Percentiles rank a stretch among this genome's conserved stretches.
These are phyloP conservation scores for Caenorhabditis sp. DNA, from an alignment of 2,888 invertebrate species.

Conservation along the genomic window DNA sequence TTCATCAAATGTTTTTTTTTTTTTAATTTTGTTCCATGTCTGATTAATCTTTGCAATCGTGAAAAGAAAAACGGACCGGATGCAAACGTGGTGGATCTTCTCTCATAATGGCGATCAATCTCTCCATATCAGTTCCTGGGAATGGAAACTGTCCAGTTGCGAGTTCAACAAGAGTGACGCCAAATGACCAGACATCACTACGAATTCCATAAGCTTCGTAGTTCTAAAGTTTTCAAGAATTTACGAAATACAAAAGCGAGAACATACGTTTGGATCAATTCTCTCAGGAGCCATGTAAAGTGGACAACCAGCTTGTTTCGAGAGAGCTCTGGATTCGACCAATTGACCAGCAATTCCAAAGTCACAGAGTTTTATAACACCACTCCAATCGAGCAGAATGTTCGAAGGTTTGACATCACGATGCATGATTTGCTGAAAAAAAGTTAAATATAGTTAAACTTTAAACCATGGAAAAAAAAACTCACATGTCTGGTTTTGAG, in stretches of 20 bases:
- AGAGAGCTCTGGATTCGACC: constrained; percentile 83
- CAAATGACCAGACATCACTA: constrained; percentile 98
- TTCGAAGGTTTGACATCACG: constrained; percentile 82
- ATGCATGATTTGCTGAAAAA: constrained; percentile 64
- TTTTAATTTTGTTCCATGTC: no score
- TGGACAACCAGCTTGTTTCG: constrained; percentile 87
- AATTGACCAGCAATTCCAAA: constrained; percentile 90
- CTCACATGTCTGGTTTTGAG: constrained; percentile 85
- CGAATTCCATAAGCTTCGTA: constrained; percentile 86
- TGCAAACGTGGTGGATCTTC: constrained; percentile 71
- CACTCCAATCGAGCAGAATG: constrained; percentile 89
- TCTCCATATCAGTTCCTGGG: constrained; percentile 87
- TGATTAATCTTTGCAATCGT: no score
- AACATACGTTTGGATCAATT: constrained; percentile 35
- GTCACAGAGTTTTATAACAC: constrained; percentile 96
- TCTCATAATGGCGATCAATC: constrained; percentile 85
- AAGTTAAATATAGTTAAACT: no score
- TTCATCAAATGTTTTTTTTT: neutral
- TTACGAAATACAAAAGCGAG: neutral
- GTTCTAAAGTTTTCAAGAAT: constrained; percentile 4
- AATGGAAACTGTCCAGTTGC: constrained; percentile 86
- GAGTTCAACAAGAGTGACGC: constrained; percentile 83
- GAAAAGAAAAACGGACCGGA: constrained; percentile 15
- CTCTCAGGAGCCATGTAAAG: constrained; percentile 88
- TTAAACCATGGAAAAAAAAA: constrained; percentile 3